phyloP scores from a whole-genome alignment of 1,140 invertebrate species.

The Danaus melanippus region DNA sequence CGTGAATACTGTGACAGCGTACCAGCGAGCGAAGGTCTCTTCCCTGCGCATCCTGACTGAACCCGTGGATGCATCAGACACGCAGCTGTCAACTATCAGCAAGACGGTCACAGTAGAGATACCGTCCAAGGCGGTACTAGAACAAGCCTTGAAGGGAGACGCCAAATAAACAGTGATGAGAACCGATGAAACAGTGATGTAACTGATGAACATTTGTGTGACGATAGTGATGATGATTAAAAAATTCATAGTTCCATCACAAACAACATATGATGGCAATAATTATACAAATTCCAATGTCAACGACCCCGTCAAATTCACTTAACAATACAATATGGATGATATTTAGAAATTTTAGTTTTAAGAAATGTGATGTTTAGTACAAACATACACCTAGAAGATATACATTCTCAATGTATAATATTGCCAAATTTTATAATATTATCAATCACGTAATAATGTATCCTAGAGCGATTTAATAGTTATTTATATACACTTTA shows the following conservation, averaged over 20 bases:
- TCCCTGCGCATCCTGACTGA: conserved; percentile 84
- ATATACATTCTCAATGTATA: too few species aligned
- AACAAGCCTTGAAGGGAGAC: conserved; percentile 51
- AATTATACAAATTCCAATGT: too few species aligned
- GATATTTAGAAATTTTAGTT: too few species aligned
- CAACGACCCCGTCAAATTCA: too few species aligned
- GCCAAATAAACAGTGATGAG: conserved; percentile 4
- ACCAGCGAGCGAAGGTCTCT: conserved; percentile 90
- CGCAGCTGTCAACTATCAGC: conserved; percentile 60
- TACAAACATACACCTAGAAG: too few species aligned
- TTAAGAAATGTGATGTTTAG: too few species aligned
- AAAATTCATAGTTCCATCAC: too few species aligned
- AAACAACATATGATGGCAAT: too few species aligned
- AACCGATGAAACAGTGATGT: neutral
- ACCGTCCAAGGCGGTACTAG: conserved; percentile 50
- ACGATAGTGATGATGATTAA: too few species aligned
- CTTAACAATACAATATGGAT: too few species aligned
- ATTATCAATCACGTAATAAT: conserved; percentile 1
- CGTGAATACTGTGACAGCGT: conserved; percentile 87
- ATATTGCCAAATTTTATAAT: conserved; percentile 5
- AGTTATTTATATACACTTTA: too few species aligned
- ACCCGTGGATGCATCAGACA: conserved; percentile 16
- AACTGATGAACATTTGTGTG: neutral
- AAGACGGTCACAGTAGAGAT: conserved; percentile 68
- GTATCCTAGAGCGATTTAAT: neutral